Evolutionary conservation across 2,888 invertebrate genomes (phyloP).

Genomic region (Chesias legatella): DNA sequence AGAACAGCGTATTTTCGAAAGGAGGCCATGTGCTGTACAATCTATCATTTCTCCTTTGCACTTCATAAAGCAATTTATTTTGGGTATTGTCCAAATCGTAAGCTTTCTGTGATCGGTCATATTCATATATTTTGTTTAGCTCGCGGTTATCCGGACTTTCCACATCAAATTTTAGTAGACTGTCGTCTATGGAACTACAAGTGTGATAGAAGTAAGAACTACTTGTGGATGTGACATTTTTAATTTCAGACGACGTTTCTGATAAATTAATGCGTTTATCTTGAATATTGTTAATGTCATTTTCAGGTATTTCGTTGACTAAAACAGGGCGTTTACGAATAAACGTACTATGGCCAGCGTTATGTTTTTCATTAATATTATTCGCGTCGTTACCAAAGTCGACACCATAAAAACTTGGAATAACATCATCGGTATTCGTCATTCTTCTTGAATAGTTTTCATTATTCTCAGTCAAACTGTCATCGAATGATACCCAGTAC

Average conservation of each 20-base stretch:
- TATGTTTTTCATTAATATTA: conserved; percentile 7
- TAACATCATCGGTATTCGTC: conserved; percentile 41
- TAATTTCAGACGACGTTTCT: conserved; percentile 19
- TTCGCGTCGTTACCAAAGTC: conserved; percentile 27
- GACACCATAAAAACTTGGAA: conserved; percentile 56
- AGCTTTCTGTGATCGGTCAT: no score
- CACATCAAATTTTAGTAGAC: neutral
- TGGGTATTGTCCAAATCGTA: conserved; percentile 23
- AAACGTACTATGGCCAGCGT: no score
- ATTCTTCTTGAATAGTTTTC: conserved; percentile 16
- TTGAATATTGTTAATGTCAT: neutral
- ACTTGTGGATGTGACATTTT: conserved; percentile 33
- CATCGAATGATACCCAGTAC: conserved; percentile 72
- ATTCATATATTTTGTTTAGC: no score
- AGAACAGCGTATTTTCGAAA: conserved; percentile 62
- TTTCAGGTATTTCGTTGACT: conserved; percentile 7
- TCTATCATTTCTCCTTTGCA: conserved; percentile 33
- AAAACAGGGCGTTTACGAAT: conserved; percentile 14
- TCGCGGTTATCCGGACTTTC: conserved; percentile 2
- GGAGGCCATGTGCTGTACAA: conserved; percentile 67
- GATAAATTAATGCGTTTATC: conserved; percentile 11
- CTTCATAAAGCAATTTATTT: conserved; percentile 45
- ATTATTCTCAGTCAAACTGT: conserved; percentile 36
- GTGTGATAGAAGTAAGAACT: conserved; percentile 35
- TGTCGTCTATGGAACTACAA: conserved; percentile 18